These are phyloP conservation scores for Entomobrya proxima DNA, from an alignment of 2,888 invertebrate genomes.

Conservation along the genomic window DNA sequence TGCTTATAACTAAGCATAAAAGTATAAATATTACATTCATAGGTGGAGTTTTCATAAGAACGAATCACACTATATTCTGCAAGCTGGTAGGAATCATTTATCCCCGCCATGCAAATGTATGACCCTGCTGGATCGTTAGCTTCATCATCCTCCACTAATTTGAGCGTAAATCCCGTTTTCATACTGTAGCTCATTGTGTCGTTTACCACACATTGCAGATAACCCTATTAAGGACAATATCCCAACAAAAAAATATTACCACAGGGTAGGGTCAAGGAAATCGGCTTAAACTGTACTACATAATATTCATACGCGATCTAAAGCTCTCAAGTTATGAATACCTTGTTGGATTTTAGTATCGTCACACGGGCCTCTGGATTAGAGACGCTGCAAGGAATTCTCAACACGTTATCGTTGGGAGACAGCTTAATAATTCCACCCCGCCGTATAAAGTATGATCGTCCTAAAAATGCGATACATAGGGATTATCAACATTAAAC, in stretches of 20 bases:
- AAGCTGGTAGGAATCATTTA: constrained; percentile 67
- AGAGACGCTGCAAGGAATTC: constrained; percentile 70
- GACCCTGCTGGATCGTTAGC: constrained; percentile 58
- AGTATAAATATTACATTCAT: constrained; percentile 18
- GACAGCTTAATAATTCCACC: constrained; percentile 52
- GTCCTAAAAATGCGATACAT: constrained; percentile 60
- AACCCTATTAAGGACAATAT: constrained; percentile 60
- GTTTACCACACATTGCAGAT: constrained; percentile 68
- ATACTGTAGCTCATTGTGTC: constrained; percentile 68
- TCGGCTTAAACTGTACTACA: too few species aligned
- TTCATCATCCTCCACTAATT: constrained; percentile 58
- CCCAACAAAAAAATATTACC: background rate
- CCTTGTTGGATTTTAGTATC: constrained; percentile 70
- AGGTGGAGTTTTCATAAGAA: constrained; percentile 42
- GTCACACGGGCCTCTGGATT: constrained; percentile 71
- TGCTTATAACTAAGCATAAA: background rate
- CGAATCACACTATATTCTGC: constrained; percentile 58
- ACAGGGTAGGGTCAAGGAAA: background rate
- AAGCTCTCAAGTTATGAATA: constrained; percentile 2
- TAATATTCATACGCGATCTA: too few species aligned
- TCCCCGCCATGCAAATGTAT: constrained; percentile 70
- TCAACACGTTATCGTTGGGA: constrained; percentile 47
- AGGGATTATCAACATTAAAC: background rate
- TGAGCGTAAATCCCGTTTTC: constrained; percentile 69
- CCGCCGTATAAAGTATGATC: constrained; percentile 67